Conservation (phyloP, 92 coral and sea anemone species). For the Epizoanthus stellaris region DNA sequence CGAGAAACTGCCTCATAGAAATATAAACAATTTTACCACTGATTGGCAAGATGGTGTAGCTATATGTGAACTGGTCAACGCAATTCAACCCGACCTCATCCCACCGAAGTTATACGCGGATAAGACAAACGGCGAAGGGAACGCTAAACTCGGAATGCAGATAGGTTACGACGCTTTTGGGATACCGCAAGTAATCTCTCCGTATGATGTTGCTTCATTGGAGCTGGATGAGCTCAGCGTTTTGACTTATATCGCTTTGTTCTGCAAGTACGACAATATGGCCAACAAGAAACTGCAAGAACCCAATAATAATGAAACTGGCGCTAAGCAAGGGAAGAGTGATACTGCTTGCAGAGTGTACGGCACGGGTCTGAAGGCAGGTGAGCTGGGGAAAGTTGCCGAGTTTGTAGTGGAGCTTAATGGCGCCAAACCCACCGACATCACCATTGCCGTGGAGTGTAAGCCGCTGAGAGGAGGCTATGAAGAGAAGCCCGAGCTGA, state of each 20-base stretch:
- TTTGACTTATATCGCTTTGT: slow-evolving; percentile 89
- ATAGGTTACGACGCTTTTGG: slow-evolving; percentile 94
- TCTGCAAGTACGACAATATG: slow-evolving; percentile 87
- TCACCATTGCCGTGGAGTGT: slow-evolving; percentile 96
- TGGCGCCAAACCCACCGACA: slow-evolving; percentile 93
- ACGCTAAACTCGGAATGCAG: slow-evolving; percentile 91
- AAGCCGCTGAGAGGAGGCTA: slow-evolving; percentile 78
- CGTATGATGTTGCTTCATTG: slow-evolving; percentile 84
- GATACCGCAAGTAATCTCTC: slow-evolving; percentile 92
- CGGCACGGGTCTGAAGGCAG: slow-evolving; percentile 84
- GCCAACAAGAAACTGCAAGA: slow-evolving; percentile 49
- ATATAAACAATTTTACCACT: slow-evolving; percentile 79
- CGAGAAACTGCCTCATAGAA: slow-evolving; percentile 80
- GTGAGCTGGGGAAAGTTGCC: slow-evolving; percentile 91
- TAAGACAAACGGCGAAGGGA: slow-evolving; percentile 79
- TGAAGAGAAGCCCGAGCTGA: slow-evolving; percentile 88
- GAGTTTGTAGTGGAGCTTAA: slow-evolving; percentile 92
- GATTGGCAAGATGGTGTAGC: slow-evolving; percentile 95
- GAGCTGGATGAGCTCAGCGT: slow-evolving; percentile 95
- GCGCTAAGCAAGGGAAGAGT: slow-evolving; percentile 28
- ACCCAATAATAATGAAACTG: slow-evolving; percentile 26
- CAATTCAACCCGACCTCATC: slow-evolving; percentile 82
- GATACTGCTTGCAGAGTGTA: slow-evolving; percentile 76
- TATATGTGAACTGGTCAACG: slow-evolving; percentile 91
- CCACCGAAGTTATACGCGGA: slow-evolving; percentile 75